Evolutionary conservation across 2,888 invertebrate species (phyloP).

Genomic region (Tetropium fuscum): DNA sequence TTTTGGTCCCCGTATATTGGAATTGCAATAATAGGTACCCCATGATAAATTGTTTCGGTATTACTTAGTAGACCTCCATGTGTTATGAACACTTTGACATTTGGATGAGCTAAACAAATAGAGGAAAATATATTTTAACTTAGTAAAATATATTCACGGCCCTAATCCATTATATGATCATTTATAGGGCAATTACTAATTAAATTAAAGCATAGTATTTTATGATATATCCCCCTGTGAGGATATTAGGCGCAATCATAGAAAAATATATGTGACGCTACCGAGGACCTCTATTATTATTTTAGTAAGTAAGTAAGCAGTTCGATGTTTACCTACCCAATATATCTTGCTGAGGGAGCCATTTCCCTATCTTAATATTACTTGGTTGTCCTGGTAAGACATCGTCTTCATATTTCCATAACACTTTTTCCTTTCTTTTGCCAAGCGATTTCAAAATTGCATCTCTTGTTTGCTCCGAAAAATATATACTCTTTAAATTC

Average conservation of each 20-base stretch:
- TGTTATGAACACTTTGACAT: slow-evolving; percentile 70
- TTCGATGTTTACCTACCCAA: too few species aligned
- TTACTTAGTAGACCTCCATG: slow-evolving; percentile 72
- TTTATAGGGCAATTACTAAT: too few species aligned
- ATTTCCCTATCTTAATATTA: slow-evolving; percentile 62
- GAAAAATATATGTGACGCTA: too few species aligned
- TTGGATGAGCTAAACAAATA: slow-evolving; percentile 63
- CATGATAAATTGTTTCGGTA: slow-evolving; percentile 68
- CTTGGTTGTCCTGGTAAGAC: slow-evolving; percentile 51
- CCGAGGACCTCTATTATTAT: too few species aligned
- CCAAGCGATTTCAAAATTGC: slow-evolving; percentile 71
- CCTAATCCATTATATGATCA: too few species aligned
- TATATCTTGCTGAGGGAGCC: slow-evolving; percentile 63
- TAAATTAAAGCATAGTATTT: too few species aligned
- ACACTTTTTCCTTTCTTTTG: slow-evolving; percentile 71
- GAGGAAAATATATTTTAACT: not conserved
- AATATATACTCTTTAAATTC: slow-evolving; percentile 68
- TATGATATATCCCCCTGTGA: too few species aligned
- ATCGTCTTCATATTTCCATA: slow-evolving; percentile 75
- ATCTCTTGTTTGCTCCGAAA: slow-evolving; percentile 68
- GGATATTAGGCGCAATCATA: too few species aligned
- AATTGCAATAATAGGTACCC: slow-evolving; percentile 67
- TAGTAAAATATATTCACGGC: too few species aligned
- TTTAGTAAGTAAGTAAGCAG: too few species aligned
- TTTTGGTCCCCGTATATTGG: slow-evolving; percentile 69